phyloP scores from a whole-genome alignment of 2,113 vertebrate genomes.

The Lepisosteus osseus region DNA sequence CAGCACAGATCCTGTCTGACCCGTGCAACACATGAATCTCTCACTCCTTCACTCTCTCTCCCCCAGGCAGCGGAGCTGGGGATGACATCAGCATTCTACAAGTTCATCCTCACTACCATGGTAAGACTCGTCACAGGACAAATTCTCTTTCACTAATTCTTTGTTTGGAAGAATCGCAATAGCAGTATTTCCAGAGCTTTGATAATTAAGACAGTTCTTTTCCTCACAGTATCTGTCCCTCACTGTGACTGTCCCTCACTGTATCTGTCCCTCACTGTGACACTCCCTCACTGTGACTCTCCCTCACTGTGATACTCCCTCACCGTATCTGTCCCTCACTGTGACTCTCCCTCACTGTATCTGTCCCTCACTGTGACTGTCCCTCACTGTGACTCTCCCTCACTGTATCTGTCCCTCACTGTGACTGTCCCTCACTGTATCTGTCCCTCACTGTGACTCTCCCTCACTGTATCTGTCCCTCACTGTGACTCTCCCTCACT shows the following conservation, averaged over 20 bases:
- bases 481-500: constrained; percentile 24
- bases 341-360: neutral
- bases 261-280: constrained; percentile 25
- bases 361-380: constrained; percentile 20
- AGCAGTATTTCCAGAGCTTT: constrained; percentile 23
- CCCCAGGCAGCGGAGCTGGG: constrained; percentile 78
- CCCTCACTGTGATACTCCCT: neutral
- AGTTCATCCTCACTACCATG: constrained; percentile 92
- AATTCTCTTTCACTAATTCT: constrained; percentile 15
- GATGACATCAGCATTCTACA: constrained; percentile 89
- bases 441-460: constrained; percentile 43
- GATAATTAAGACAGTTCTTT: constrained; percentile 22
- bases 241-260: constrained; percentile 12
- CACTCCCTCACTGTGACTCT: constrained; percentile 44
- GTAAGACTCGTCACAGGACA: constrained; percentile 57
- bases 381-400: constrained; percentile 29
- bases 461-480: constrained; percentile 7
- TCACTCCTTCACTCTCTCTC: constrained; percentile 1
- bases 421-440: constrained; percentile 24
- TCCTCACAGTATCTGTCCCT: neutral
- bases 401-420: constrained; percentile 19
- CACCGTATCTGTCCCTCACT: constrained; percentile 18
- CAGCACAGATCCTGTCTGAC: no score
- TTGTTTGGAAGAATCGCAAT: neutral
- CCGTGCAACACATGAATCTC: neutral